Evolutionary conservation across 2,113 vertebrate species (phyloP).

Genomic region (Leuciscus idus): DNA sequence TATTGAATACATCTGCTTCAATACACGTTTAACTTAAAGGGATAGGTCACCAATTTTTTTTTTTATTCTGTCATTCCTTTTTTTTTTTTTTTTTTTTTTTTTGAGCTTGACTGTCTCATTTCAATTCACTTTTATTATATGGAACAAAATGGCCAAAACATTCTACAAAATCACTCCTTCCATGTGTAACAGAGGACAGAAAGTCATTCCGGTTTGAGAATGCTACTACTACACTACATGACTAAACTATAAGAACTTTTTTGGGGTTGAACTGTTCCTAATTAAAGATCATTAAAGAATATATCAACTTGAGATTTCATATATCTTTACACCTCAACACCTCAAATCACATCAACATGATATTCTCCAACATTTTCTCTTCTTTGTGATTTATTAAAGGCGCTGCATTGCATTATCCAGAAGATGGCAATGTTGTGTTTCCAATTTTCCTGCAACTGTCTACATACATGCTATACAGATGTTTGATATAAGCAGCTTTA

Average conservation of each 20-base stretch:
- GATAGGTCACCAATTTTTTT: neutral
- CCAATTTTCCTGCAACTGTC: neutral
- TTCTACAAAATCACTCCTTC: neutral
- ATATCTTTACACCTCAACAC: neutral
- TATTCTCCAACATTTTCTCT: no score
- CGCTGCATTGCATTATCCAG: neutral
- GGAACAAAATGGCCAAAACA: neutral
- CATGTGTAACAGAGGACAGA: neutral
- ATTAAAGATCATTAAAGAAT: neutral
- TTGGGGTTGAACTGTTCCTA: no score
- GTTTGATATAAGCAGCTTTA: neutral
- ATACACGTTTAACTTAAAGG: neutral
- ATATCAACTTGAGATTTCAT: neutral
- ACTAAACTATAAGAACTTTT: no score
- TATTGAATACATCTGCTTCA: neutral
- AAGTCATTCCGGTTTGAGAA: neutral
- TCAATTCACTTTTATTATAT: neutral
- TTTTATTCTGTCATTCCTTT: no score
- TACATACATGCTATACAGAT: neutral
- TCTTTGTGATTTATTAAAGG: neutral
- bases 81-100: neutral
- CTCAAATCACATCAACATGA: no score
- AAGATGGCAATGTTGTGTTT: constrained; percentile 29
- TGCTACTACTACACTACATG: no score
- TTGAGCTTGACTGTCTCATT: neutral